These are phyloP conservation scores for Pollenia labialis DNA, from an alignment of 2,888 invertebrate genomes.

Conservation along the genomic window DNA sequence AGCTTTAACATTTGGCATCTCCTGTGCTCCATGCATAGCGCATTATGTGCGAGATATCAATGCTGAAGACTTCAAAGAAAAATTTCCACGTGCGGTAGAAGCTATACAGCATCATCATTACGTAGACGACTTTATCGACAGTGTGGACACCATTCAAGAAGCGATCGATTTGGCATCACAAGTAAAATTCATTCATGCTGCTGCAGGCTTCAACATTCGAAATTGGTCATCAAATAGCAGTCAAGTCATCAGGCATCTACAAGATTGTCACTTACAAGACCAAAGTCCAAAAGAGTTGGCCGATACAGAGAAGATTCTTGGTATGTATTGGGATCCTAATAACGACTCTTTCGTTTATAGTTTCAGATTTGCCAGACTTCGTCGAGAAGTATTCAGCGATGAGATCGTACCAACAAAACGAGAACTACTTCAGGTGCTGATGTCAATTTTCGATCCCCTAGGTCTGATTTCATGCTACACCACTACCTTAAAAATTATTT, in stretches of 20 bases:
- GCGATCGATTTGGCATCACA: slow-evolving; percentile 26
- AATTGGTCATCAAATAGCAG: slow-evolving; percentile 58
- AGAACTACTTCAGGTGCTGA: slow-evolving; percentile 60
- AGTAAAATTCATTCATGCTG: slow-evolving; percentile 47
- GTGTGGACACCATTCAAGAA: not conserved
- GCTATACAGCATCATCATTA: slow-evolving; percentile 17
- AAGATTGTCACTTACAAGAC: not conserved
- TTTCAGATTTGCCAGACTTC: slow-evolving; percentile 66
- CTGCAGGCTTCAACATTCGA: slow-evolving; percentile 57
- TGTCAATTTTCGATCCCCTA: slow-evolving; percentile 69
- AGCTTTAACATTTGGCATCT: slow-evolving; percentile 66
- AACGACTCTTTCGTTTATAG: slow-evolving; percentile 60
- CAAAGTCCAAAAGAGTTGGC: not conserved
- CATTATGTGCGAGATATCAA: slow-evolving; percentile 63
- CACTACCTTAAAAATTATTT: slow-evolving; percentile 61
- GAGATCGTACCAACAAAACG: slow-evolving; percentile 53
- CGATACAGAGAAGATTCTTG: slow-evolving; percentile 53
- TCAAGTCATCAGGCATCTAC: not conserved
- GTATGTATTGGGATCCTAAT: slow-evolving; percentile 65
- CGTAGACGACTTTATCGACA: slow-evolving; percentile 39
- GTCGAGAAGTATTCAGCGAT: slow-evolving; percentile 45
- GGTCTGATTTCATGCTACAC: slow-evolving; percentile 69
- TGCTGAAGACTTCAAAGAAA: slow-evolving; percentile 11
- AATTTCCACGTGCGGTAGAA: slow-evolving; percentile 47
- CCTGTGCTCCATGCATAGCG: slow-evolving; percentile 66